Conservation (phyloP, 2,888 invertebrate genomes). For the Ethmia dodecea region DNA sequence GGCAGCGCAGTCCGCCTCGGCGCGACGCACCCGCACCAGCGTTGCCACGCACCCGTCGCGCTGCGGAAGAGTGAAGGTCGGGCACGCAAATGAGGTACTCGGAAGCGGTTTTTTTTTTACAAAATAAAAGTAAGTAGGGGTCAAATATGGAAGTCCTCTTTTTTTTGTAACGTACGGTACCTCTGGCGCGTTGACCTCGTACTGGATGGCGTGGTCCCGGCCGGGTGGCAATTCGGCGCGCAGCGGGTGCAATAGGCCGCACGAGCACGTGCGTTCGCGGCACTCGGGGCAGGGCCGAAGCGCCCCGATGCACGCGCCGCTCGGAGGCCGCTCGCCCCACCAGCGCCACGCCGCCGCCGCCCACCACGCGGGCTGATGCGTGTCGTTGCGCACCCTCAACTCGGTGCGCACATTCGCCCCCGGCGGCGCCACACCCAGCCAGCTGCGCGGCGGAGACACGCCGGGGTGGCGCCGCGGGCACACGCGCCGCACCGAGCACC, state of each 20-base stretch:
- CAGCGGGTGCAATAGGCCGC: slow-evolving; percentile 34
- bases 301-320: slow-evolving; percentile 19
- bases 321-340: slow-evolving; percentile 31
- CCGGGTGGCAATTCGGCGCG: slow-evolving; percentile 29
- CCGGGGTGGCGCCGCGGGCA: slow-evolving; percentile 32
- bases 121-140: neutral
- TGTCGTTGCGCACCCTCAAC: slow-evolving; percentile 39
- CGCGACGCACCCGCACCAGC: slow-evolving; percentile 28
- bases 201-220: slow-evolving; percentile 19
- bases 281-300: slow-evolving; percentile 32
- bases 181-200: slow-evolving; percentile 38
- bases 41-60: slow-evolving; percentile 45
- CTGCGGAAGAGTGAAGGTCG: slow-evolving; percentile 23
- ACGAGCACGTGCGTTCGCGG: slow-evolving; percentile 35
- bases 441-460: slow-evolving; percentile 29
- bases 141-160: neutral
- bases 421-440: slow-evolving; percentile 45
- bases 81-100: neutral
- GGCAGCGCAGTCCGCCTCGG: slow-evolving; percentile 18
- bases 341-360: slow-evolving; percentile 34
- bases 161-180: slow-evolving; percentile 29
- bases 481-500: slow-evolving; percentile 25
- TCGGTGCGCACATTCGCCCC: slow-evolving; percentile 22
- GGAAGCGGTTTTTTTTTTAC: neutral
- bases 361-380: slow-evolving; percentile 45